Evolutionary conservation across 2,797 vertebrate species (phyloP).

Genomic region (Pterois miles): DNA sequence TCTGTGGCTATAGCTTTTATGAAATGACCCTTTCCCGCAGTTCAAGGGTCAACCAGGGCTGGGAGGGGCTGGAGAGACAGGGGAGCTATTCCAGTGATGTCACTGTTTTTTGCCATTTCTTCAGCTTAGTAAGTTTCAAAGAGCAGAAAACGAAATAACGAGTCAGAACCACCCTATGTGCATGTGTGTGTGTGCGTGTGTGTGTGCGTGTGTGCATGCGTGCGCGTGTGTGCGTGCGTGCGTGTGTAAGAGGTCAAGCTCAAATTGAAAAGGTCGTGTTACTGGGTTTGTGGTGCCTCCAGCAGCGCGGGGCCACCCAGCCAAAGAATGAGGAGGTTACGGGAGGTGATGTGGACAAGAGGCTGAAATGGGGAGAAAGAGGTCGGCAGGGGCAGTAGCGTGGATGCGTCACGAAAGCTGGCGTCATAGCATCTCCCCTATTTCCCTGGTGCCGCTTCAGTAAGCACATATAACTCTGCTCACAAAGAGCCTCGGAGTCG

Average conservation of each 20-base stretch:
- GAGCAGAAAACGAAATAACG: neutral
- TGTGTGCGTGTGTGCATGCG: conserved; percentile 10
- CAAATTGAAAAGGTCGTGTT: conserved; percentile 54
- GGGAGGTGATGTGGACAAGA: conserved; percentile 50
- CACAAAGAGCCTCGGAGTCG: conserved; percentile 19
- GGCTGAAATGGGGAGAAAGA: conserved; percentile 23
- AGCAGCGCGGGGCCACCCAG: conserved; percentile 46
- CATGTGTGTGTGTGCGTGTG: neutral
- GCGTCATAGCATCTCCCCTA: conserved; percentile 27
- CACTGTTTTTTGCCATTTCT: conserved; percentile 21
- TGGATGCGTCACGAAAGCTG: conserved; percentile 36
- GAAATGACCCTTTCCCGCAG: conserved; percentile 34
- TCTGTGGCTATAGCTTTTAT: conserved; percentile 40
- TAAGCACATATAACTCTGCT: conserved; percentile 28
- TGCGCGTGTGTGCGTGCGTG: neutral
- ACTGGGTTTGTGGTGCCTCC: conserved; percentile 42
- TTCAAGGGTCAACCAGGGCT: conserved; percentile 51
- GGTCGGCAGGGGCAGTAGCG: conserved; percentile 12
- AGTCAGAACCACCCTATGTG: neutral
- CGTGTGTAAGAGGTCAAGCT: conserved; percentile 43
- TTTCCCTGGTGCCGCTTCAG: conserved; percentile 45
- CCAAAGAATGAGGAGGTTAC: conserved; percentile 57
- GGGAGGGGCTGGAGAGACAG: conserved; percentile 14
- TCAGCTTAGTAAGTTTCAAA: conserved; percentile 11
- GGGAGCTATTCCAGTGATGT: conserved; percentile 16